Evolutionary conservation across 35 echinoderm and acorn worm genomes (phyloP), one percentile per base, ranked within the genome.

Genomic region (Anneissia japonica): DNA sequence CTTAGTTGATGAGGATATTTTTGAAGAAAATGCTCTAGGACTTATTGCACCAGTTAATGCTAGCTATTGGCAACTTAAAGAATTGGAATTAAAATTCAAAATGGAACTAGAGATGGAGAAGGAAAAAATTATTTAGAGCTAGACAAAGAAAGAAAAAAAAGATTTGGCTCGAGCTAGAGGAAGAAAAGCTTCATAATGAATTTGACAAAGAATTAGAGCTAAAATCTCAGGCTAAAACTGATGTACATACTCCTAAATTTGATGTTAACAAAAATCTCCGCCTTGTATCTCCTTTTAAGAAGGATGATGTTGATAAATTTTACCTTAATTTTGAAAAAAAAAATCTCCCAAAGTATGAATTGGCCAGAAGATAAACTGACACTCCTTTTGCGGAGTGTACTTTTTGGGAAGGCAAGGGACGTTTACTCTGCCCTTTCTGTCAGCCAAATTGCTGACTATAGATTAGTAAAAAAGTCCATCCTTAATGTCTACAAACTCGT

Each of bases 401-500:
- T 93, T 0, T 37, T 32, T 13, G 87, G 91, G 10, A 93, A 82
- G 37, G 92, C 88, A 0, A 74, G 79, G 7, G 92, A 90, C 35
- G 83, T 86, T 0, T 93, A 85, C 40, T 78, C 32, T 19, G 38
- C 82, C 13, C 32, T 93, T 33, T 75, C 82, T 0, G 55, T 81
- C 37, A 31, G 34, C 17, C 74, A 93, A 35, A 35, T 79, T 72
- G 43, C 72, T n/a, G 39, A 90, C 30, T 90, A 93, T 86, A 77
- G 86, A 9, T 39, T 35, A 32, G 92, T 90, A 0, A 93, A 90
- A 45, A 31, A 77, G 21, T 35, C 41, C 0, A 82, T 93, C 36
- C 30, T 90, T 32, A 89, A 88, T 39, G 77, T 87, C 1, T 90
- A 93, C 75, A 31, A 90, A 38, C 82, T 90, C 4, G 92, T 90